Percentiles rank a stretch among this genome's conserved stretches.
Conservation (phyloP, 2,113 vertebrate species). For the Lonchura striata region DNA sequence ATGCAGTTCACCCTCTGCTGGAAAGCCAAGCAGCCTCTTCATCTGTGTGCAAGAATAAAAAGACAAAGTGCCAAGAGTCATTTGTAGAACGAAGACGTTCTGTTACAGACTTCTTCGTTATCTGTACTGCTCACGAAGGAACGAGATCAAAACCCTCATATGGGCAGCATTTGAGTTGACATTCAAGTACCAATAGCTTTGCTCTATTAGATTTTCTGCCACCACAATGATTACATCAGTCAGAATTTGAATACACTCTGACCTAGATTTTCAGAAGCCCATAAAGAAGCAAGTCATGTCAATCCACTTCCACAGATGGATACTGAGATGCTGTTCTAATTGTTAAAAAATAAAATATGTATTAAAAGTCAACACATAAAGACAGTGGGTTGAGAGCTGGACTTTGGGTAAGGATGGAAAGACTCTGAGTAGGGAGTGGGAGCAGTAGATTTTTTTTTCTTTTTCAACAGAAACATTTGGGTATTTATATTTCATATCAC, state of each 20-base stretch:
- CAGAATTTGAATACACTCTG: not conserved
- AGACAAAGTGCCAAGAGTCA: not conserved
- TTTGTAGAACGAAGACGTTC: constrained; percentile 3
- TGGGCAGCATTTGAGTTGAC: constrained; percentile 17
- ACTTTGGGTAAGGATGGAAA: not conserved
- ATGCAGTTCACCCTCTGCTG: not conserved
- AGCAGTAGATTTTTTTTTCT: not conserved
- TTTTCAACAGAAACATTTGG: not conserved
- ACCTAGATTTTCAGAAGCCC: not conserved
- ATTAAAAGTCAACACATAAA: not conserved
- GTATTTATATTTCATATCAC: not conserved
- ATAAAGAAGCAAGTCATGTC: not conserved
- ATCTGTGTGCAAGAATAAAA: not conserved
- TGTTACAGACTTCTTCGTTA: not conserved
- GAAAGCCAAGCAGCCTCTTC: not conserved
- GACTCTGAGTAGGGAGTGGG: not conserved
- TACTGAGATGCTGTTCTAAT: not conserved
- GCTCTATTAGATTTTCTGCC: not conserved
- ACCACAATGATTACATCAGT: not conserved
- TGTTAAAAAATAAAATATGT: not conserved
- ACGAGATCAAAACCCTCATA: not conserved
- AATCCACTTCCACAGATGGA: not conserved
- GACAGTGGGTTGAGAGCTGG: not conserved
- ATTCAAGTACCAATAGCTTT: constrained; percentile 35
- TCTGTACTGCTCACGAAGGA: not conserved